Percentiles rank a stretch among this genome's conserved stretches.
These are phyloP conservation scores for Pseudochirops corinnae DNA, from an alignment of 2,797 vertebrate species.

Conservation along the genomic window DNA sequence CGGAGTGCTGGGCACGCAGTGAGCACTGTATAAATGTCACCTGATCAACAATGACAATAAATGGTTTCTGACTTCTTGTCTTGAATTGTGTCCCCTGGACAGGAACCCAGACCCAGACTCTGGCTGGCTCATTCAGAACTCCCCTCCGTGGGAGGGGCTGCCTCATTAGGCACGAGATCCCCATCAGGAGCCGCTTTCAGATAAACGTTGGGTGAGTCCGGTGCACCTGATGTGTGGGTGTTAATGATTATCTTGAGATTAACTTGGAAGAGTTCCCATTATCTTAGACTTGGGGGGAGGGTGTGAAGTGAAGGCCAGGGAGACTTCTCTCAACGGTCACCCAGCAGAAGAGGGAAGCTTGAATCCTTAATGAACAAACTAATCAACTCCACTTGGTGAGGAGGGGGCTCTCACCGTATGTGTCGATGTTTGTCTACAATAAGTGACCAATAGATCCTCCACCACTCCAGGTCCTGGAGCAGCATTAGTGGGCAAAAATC, in stretches of 20 bases:
- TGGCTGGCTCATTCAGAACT: neutral
- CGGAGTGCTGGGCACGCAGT: neutral
- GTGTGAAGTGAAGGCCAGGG: neutral
- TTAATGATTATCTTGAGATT: neutral
- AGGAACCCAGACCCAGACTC: neutral
- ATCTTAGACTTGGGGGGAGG: neutral
- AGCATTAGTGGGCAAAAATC: neutral
- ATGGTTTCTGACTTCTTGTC: neutral
- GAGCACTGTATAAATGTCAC: no score
- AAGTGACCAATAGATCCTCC: neutral
- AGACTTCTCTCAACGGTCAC: neutral
- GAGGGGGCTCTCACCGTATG: neutral
- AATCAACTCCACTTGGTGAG: neutral
- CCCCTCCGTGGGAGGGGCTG: neutral
- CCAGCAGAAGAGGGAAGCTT: neutral
- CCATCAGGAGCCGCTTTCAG: neutral
- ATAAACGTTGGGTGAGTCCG: neutral
- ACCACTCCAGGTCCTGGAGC: neutral
- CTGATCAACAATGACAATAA: neutral
- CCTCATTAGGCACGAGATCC: neutral
- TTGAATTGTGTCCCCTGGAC: no score
- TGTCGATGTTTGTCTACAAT: neutral
- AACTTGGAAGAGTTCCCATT: neutral
- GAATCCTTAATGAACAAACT: neutral
- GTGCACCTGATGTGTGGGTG: neutral